Conservation (phyloP, 2,888 invertebrate species). For the Junonia oenone region DNA sequence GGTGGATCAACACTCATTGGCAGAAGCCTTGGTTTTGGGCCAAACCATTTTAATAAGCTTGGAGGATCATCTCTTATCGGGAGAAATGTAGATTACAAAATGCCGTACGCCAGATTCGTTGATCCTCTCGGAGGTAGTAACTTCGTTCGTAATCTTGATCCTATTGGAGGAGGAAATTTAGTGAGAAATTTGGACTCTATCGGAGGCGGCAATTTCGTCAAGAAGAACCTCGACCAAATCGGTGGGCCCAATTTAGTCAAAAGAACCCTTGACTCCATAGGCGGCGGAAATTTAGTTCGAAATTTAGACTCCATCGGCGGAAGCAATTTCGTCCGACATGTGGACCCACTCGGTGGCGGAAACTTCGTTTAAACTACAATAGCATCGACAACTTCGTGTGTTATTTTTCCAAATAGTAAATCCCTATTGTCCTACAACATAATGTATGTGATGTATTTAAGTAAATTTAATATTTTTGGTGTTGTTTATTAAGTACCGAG, state of each 20-base stretch:
- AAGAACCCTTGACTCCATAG: slow-evolving; percentile 61
- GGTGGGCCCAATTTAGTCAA: slow-evolving; percentile 66
- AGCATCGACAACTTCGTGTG: slow-evolving; percentile 4
- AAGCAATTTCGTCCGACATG: slow-evolving; percentile 65
- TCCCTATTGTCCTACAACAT: slow-evolving; percentile 35
- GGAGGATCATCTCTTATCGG: slow-evolving; percentile 34
- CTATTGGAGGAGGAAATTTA: slow-evolving; percentile 66
- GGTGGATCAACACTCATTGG: slow-evolving; percentile 42
- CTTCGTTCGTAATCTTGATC: slow-evolving; percentile 60
- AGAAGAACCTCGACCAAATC: slow-evolving; percentile 62
- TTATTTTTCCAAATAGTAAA: slow-evolving; percentile 9
- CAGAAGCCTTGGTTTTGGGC: slow-evolving; percentile 35
- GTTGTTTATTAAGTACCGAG: slow-evolving; percentile 27
- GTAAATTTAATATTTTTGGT: slow-evolving; percentile 25
- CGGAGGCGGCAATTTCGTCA: slow-evolving; percentile 63
- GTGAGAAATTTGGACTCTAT: slow-evolving; percentile 60
- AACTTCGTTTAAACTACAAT: slow-evolving; percentile 54
- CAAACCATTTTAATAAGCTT: slow-evolving; percentile 30
- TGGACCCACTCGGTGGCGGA: slow-evolving; percentile 59
- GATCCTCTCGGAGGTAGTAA: slow-evolving; percentile 60
- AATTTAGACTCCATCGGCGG: slow-evolving; percentile 73
- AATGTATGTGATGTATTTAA: slow-evolving; percentile 47
- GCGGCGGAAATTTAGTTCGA: slow-evolving; percentile 66
- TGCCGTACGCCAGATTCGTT: slow-evolving; percentile 36
- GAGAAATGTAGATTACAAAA: slow-evolving; percentile 31